phyloP scores from a whole-genome alignment of 1,140 invertebrate species.

The Pseudobourletiella spinata region DNA sequence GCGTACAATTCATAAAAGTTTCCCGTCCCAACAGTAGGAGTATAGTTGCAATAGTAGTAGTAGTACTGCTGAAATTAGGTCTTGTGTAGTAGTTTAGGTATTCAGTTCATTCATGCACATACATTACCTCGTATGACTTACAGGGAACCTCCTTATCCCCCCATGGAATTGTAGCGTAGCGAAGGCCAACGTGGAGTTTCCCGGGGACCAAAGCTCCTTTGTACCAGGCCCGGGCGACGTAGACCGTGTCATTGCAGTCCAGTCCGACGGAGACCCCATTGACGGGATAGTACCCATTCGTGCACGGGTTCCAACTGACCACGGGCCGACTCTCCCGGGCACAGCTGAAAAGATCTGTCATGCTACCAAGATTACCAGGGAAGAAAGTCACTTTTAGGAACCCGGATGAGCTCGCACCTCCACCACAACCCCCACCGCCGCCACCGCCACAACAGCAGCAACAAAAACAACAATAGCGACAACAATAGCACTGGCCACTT shows the following conservation, averaged over 20 bases:
- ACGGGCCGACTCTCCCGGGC: not conserved
- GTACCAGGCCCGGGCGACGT: slow-evolving; percentile 9
- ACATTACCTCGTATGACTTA: slow-evolving; percentile 10
- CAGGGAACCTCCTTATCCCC: slow-evolving; percentile 1
- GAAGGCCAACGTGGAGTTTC: slow-evolving; percentile 13
- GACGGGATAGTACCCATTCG: not conserved
- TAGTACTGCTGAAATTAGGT: too few species aligned
- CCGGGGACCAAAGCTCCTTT: slow-evolving; percentile 3
- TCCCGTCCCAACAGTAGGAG: too few species aligned
- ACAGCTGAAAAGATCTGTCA: not conserved
- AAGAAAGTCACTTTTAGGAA: not conserved
- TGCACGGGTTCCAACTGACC: not conserved
- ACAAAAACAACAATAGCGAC: too few species aligned
- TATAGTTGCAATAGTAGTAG: too few species aligned
- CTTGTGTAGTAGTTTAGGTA: too few species aligned
- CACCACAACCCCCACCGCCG: not conserved
- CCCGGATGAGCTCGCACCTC: not conserved
- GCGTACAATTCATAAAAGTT: too few species aligned
- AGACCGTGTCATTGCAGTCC: slow-evolving; percentile 6
- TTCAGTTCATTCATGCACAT: too few species aligned
- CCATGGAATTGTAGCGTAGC: slow-evolving; percentile 7
- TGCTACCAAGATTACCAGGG: not conserved
- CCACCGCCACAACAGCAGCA: too few species aligned
- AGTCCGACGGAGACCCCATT: not conserved
- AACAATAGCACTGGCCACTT: too few species aligned